Conservation (phyloP, 2,113 vertebrate genomes). For the Nyctibius bracteatus region DNA sequence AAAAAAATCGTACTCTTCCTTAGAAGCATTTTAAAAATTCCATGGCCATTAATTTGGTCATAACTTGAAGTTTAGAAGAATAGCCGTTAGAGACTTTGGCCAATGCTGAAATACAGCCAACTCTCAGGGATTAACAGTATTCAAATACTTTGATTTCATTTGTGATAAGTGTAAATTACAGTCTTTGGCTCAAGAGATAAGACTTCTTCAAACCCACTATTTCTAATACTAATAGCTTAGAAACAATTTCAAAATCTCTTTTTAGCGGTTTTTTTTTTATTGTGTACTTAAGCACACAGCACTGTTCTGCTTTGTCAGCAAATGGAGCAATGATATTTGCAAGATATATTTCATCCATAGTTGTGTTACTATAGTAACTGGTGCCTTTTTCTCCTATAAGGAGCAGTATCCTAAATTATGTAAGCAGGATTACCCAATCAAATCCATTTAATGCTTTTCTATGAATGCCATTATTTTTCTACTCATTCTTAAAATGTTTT, state of each 20-base stretch:
- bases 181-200: background rate
- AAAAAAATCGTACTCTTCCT: background rate
- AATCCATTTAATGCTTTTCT: background rate
- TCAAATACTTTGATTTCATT: background rate
- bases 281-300: background rate
- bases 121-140: background rate
- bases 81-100: background rate
- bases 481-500: background rate
- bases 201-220: background rate
- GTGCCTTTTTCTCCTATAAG: conserved; percentile 27
- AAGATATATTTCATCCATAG: background rate
- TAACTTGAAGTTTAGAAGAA: background rate
- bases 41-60: background rate
- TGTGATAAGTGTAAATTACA: background rate
- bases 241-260: background rate
- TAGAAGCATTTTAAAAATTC: background rate
- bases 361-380: conserved; percentile 71
- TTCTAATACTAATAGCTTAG: background rate
- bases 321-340: background rate
- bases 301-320: conserved; percentile 15
- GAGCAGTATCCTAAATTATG: background rate
- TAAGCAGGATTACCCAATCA: background rate
- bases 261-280: background rate
- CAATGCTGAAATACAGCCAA: background rate
- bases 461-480: background rate